Base-by-base conservation (phyloP, 1,140 invertebrate species). In the Lordiphosa clarofinis region DNA sequence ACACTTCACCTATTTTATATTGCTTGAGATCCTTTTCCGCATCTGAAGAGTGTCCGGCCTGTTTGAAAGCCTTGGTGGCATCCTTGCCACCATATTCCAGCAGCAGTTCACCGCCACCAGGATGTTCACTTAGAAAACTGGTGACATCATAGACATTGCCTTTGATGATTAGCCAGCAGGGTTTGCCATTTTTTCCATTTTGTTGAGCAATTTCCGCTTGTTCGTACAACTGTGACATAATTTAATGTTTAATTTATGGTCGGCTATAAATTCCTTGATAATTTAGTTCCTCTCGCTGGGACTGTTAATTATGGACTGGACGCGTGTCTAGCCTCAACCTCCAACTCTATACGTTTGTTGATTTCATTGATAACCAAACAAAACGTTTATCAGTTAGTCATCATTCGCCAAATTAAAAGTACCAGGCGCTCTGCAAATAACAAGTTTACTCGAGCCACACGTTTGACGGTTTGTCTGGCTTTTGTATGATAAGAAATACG, bases 81-180 rank as follows among this genome's bases (percentile, higher is more conserved):
- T 94, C 93, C 64, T 89, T 91, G 37, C 94, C 94, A 0, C 91
- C 93, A 35, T 91, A 92, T 68, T 94, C 93, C 5, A 89, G 58
- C 9, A 94, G 88, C 3, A 92, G 73, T 12, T 94, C 92, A 0
- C 54, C 57, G 3, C 93, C 93, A 6, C 92, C 94, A 1, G 94
- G 94, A 90, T 94, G 94, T 86, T 92, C 86, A 4, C 90, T 60
- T 0, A 92, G 57, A 63, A 92, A 94, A 11, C 89, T 87, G 4
- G 92, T 93, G 39, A 94, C 90, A 88, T 94, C 93, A 73, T 94
- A 94, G 2, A 94, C 92, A 19, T 73, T 82, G 55, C 93, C 91
- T 58, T 92, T 91, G 59, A 93, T 89, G n/a, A 94, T 89, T 5
- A 94, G 86, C 93, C 93, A 94, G 0, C 90, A 62, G 8, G 88